phyloP scores from a whole-genome alignment of 2,113 vertebrate species.

The Aegotheles bennettii region DNA sequence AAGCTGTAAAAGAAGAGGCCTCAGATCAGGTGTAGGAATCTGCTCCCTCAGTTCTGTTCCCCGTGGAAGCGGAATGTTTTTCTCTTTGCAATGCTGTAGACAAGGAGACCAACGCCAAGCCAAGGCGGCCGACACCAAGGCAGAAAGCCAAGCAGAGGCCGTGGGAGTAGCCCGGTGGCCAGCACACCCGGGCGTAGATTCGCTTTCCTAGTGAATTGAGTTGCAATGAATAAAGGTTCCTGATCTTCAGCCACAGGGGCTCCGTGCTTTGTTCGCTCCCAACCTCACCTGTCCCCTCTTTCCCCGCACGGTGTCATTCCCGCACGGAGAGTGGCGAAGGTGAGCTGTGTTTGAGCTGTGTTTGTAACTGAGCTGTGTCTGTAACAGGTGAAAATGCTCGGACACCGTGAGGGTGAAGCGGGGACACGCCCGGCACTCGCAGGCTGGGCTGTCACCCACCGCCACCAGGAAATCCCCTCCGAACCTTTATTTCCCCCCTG shows the following conservation, averaged over 20 bases:
- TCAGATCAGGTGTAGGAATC: background rate
- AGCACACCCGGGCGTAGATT: background rate
- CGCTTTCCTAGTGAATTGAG: constrained; percentile 3
- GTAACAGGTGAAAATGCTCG: too few relatives aligned
- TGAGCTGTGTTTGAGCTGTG: background rate
- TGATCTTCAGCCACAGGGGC: background rate
- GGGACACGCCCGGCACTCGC: background rate
- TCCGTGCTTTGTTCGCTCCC: background rate
- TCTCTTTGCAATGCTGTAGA: constrained; percentile 3
- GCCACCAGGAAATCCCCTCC: constrained; percentile 1
- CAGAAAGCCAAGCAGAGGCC: background rate
- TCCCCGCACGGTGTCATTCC: background rate
- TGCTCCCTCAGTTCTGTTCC: background rate
- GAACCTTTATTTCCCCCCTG: background rate
- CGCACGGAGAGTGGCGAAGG: background rate
- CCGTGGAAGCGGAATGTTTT: background rate
- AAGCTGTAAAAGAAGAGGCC: background rate
- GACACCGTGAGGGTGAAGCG: background rate
- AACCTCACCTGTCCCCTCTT: background rate
- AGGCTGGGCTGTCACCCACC: background rate
- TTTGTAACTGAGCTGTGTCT: too few relatives aligned
- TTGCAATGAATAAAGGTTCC: constrained; percentile 41
- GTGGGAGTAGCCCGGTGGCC: background rate
- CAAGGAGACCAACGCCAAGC: background rate
- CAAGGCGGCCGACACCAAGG: background rate